Evolutionary conservation across 1,140 invertebrate species (phyloP), one percentile per base, ranked within the genome.

Genomic region (Eulimnadia texana): DNA sequence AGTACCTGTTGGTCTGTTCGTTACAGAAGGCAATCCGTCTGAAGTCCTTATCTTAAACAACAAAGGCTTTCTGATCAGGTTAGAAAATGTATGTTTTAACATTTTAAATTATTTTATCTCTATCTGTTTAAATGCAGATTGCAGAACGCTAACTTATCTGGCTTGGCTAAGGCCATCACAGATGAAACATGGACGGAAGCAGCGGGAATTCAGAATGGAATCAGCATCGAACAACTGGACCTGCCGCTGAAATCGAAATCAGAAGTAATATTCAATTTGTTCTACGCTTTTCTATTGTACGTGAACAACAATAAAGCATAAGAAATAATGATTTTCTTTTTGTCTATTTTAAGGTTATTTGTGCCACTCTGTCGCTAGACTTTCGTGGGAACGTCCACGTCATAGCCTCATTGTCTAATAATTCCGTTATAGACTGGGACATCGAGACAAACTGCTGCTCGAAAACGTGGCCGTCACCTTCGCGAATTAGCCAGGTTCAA

Each of bases 1-100:
- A 19, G 22, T 22, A 10, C 24, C 22, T 9, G 27, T 33, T 22
- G 55, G 33, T 6, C 33, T 57, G 27, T 57, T 29, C 11, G 33
- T 57, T 33, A 57, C 55, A 0, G 28, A 29, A 29, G 29, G 25
- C 22, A 25, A 57, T 16, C 33, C 33, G 27, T 27, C 27, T 33
- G 55, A 57, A 19, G 28, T 57, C 10, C 55, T 57, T 42, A 10
- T 57, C 13, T 27, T 57, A 11, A 57, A 25, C 23, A 61, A 54
- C 50, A 42, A 54, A 47, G 28, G 29, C 22, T 28, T 52, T 16
- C 29, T 52, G 11, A 10, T 50, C 2, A 24, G 19, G 27, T 60
- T 22, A 42, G 3, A 16, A 11, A n/a, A 6, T 29, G 24, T 29
- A 24, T 33, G 1, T 50, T 20, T 22, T 11, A 22, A 16, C 33